Evolutionary conservation across 2,797 vertebrate genomes (phyloP), one percentile per base, ranked within the genome.

Genomic region (Corythornis leucogaster): DNA sequence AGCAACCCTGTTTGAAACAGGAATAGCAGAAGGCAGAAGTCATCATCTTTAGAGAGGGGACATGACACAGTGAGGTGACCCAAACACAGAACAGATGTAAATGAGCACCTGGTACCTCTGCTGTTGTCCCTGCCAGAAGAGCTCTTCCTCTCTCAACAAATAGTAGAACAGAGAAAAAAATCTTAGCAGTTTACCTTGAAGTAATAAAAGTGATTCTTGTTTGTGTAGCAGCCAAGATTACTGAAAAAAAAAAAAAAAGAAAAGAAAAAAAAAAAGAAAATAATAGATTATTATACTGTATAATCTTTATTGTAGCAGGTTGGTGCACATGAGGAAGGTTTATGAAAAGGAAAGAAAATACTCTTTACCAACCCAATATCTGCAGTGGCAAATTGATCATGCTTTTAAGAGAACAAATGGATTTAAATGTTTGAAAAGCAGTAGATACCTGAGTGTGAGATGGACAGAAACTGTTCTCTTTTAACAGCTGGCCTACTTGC

Each of bases 291-390:
- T 73, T 69, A 38, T 57, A 5, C 13, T 50, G 20, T 24, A 8
- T 62, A 40, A 79, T 84, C 33, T 83, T 51, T 78, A 67, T 30
- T 1, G 0, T 54, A 76, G 30, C 28, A 33, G 22, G 12, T 55
- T 57, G 31, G 21, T 55, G 33, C 0, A 0, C 1, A 2, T 55
- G 31, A 87, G 28, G 25, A 80, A 67, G 12, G 17, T 6, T 3
- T 58, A n/a, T 3, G 6, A 63, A 80, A 83, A 35, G 43, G 38
- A 71, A 51, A 25, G 18, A 54, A 87, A 80, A 64, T 58, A 4
- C 15, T 55, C 45, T 66, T 87, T 70, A 61, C 22, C 80, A 87
- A 74, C 11, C 6, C 17, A 11, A 25, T 53, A 9, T n/a, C 63
- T 92, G 31, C 50, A 82, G n/a, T 6, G 5, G 61, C 42, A 68